A percentile compares a stretch with the other conserved stretches of the same genome.
These are phyloP conservation scores for Origma solitaria DNA, from an alignment of 2,113 vertebrate genomes.

Conservation along the genomic window DNA sequence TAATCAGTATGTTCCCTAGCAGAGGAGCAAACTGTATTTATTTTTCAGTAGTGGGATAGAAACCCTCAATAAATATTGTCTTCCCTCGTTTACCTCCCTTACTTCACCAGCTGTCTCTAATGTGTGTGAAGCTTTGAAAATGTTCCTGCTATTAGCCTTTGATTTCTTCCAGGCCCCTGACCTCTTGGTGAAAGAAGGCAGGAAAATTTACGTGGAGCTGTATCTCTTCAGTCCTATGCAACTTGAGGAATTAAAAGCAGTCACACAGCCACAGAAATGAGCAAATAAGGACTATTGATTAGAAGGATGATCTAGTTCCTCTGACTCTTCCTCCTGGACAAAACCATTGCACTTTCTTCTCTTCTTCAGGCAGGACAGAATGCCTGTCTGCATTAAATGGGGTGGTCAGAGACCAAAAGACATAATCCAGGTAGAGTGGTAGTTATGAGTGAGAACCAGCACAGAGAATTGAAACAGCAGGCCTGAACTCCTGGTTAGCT, in stretches of 20 bases:
- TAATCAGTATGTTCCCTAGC: background rate
- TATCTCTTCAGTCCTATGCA: background rate
- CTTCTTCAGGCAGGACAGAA: background rate
- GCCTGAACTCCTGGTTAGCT: background rate
- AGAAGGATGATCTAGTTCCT: background rate
- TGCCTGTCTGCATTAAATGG: background rate
- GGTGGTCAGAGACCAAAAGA: background rate
- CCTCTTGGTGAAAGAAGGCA: background rate
- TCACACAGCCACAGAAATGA: background rate
- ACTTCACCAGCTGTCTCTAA: background rate
- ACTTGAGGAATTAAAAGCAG: background rate
- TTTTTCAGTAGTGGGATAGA: background rate
- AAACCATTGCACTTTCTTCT: background rate
- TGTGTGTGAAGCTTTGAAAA: background rate
- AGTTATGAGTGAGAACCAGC: background rate
- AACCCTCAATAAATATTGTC: background rate
- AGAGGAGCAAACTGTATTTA: background rate
- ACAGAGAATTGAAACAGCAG: background rate
- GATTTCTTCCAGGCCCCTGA: background rate
- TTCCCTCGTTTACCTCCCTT: background rate
- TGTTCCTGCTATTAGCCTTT: background rate
- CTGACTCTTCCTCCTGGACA: background rate
- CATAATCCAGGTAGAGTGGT: background rate
- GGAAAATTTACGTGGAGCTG: background rate
- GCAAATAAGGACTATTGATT: background rate